Conservation (phyloP, 2,797 vertebrate genomes). For the Acanthurus tractus region DNA sequence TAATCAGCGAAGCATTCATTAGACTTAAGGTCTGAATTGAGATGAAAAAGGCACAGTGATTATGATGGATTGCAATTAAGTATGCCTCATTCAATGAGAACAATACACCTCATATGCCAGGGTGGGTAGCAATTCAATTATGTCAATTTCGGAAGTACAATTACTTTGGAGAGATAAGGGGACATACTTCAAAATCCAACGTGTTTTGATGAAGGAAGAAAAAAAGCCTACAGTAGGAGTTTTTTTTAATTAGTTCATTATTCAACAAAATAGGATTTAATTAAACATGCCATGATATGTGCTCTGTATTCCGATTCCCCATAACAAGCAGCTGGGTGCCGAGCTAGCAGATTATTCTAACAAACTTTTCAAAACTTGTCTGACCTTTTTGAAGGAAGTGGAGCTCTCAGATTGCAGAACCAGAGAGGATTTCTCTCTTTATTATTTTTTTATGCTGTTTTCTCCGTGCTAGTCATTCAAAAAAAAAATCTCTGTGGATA, state of each 20-base stretch:
- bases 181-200: constrained; percentile 67
- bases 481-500: background rate
- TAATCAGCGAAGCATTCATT: constrained; percentile 57
- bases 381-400: constrained; percentile 46
- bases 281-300: constrained; percentile 76
- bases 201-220: constrained; percentile 55
- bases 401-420: constrained; percentile 30
- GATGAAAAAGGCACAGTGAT: constrained; percentile 68
- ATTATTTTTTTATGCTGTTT: constrained; percentile 2
- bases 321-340: constrained; percentile 36
- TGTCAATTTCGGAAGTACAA: constrained; percentile 73
- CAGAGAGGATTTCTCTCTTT: background rate
- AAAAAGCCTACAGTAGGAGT: constrained; percentile 60
- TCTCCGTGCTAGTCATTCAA: constrained; percentile 3
- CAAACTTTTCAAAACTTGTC: constrained; percentile 50
- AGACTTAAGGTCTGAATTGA: constrained; percentile 56
- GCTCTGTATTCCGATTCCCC: constrained; percentile 47
- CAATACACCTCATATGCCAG: constrained; percentile 67
- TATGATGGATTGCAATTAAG: constrained; percentile 72
- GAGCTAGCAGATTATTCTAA: constrained; percentile 45
- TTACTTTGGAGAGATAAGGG: constrained; percentile 77
- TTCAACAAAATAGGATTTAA: constrained; percentile 77
- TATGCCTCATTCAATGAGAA: constrained; percentile 66
- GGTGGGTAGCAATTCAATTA: constrained; percentile 77
- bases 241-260: constrained; percentile 80